Percentiles rank a stretch among this genome's conserved stretches.
These are phyloP conservation scores for Chloroclystis v-ata DNA, from an alignment of 2,888 invertebrate genomes.

Conservation along the genomic window DNA sequence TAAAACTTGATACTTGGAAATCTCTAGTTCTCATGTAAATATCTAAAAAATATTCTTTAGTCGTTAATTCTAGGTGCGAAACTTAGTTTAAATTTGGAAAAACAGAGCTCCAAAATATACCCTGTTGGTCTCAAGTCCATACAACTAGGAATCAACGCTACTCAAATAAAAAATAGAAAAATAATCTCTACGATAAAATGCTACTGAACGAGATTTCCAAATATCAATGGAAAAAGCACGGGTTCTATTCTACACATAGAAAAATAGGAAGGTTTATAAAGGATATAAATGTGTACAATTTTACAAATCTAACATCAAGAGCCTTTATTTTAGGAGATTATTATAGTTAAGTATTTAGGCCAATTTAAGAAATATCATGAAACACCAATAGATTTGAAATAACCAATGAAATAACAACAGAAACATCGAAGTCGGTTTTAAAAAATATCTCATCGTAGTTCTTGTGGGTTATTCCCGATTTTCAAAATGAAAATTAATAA, in stretches of 20 bases:
- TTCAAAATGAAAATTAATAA: too few species aligned
- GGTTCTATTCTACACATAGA: slow-evolving; percentile 44
- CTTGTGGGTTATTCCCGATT: too few species aligned
- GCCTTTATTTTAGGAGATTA: neutral
- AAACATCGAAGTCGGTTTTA: too few species aligned
- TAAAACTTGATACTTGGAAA: slow-evolving; percentile 22
- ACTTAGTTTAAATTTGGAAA: slow-evolving; percentile 1
- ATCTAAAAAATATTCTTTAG: slow-evolving; percentile 11
- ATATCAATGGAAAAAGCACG: slow-evolving; percentile 18
- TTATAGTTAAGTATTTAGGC: slow-evolving; percentile 1
- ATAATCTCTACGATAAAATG: neutral
- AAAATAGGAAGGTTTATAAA: slow-evolving; percentile 43
- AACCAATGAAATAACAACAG: neutral
- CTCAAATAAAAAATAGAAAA: slow-evolving; percentile 2
- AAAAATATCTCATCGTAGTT: too few species aligned
- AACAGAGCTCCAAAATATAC: slow-evolving; percentile 13
- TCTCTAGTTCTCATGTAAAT: slow-evolving; percentile 14
- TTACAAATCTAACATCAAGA: slow-evolving; percentile 17
- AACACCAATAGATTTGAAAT: neutral
- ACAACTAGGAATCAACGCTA: neutral
- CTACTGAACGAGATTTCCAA: slow-evolving; percentile 23
- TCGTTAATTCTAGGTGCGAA: neutral
- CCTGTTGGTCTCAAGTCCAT: slow-evolving; percentile 15
- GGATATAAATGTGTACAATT: slow-evolving; percentile 52
- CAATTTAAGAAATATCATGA: neutral